Evolutionary conservation across 1,140 invertebrate species (phyloP).

Genomic region (Conus ventricosus): DNA sequence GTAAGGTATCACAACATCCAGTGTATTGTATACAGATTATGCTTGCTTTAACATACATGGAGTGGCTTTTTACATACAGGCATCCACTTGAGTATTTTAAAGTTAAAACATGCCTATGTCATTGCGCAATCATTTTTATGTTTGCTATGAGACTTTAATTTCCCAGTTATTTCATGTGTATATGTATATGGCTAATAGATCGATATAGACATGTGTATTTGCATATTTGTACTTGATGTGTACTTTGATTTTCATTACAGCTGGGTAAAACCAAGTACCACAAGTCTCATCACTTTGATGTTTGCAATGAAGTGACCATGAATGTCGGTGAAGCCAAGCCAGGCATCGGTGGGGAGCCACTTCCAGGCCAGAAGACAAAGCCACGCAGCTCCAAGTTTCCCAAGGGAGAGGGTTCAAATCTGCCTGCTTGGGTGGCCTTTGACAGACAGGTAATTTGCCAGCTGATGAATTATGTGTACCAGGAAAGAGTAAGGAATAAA

Average conservation of each 20-base stretch:
- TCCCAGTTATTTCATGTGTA: too few species aligned
- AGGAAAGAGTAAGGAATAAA: background rate
- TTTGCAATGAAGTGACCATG: conserved; percentile 70
- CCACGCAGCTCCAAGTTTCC: conserved; percentile 67
- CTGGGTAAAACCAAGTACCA: conserved; percentile 74
- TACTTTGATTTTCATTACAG: conserved; percentile 54
- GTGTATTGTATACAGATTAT: too few species aligned
- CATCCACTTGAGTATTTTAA: too few species aligned
- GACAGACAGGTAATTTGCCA: conserved; percentile 81
- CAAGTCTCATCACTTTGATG: conserved; percentile 74
- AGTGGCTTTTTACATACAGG: too few species aligned
- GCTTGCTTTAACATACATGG: too few species aligned
- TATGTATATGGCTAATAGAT: too few species aligned
- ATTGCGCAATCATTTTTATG: too few species aligned
- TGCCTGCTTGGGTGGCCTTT: conserved; percentile 89
- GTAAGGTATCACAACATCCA: too few species aligned
- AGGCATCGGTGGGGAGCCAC: conserved; percentile 73
- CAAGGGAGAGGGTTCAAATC: conserved; percentile 79
- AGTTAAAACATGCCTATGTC: too few species aligned
- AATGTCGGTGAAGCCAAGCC: conserved; percentile 71
- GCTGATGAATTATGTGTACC: background rate
- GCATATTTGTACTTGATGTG: background rate
- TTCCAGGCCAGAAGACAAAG: conserved; percentile 69
- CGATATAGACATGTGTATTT: too few species aligned
- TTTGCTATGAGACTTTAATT: too few species aligned